Evolutionary conservation across 2,888 invertebrate genomes (phyloP).

Genomic region (Ochropleura plecta): DNA sequence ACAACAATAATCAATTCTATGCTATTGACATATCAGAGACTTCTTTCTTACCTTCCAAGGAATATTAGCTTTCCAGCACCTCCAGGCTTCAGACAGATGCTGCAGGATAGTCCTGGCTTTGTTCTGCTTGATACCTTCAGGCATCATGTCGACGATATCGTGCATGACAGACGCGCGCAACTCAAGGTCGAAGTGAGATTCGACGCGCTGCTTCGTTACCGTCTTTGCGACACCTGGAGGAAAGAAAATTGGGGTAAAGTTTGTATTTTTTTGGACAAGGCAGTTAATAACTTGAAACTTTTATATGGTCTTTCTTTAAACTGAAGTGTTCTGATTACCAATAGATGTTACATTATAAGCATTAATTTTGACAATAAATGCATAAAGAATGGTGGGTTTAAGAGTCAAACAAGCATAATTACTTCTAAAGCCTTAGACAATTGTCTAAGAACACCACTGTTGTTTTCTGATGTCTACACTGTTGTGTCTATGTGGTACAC

Average conservation of each 20-base stretch:
- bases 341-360: not conserved
- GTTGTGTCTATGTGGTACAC: not conserved
- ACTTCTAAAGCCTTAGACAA: not conserved
- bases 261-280: not conserved
- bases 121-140: conserved; percentile 99
- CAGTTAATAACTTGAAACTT: not conserved
- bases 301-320: not conserved
- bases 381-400: not conserved
- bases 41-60: conserved; percentile 98
- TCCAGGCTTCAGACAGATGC: conserved; percentile 99
- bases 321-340: not conserved
- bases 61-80: conserved; percentile 99
- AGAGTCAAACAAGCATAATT: not conserved
- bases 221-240: conserved; percentile 97
- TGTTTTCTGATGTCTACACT: too few relatives aligned
- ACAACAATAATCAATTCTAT: too few relatives aligned
- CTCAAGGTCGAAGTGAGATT: conserved; percentile 99
- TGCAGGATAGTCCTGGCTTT: conserved; percentile 99
- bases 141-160: conserved; percentile 99
- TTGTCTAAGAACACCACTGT: not conserved
- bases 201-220: conserved; percentile 99
- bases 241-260: not conserved
- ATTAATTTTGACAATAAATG: not conserved
- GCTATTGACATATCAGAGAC: too few relatives aligned
- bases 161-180: conserved; percentile 98